These are phyloP conservation scores for Centropus bengalensis DNA, from an alignment of 2,113 vertebrate species.

Conservation along the genomic window DNA sequence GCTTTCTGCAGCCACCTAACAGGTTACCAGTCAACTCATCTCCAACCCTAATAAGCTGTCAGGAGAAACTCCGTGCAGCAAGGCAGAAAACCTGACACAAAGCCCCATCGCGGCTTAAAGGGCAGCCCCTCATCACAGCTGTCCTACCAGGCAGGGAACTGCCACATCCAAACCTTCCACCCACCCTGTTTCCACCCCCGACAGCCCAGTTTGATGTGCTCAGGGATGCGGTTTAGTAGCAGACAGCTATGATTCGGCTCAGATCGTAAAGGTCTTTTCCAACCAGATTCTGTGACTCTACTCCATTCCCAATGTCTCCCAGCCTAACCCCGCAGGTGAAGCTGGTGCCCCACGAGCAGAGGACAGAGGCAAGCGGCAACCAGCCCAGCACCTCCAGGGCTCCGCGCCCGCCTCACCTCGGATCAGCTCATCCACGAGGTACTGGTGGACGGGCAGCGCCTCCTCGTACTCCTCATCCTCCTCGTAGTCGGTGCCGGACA, in stretches of 20 bases:
- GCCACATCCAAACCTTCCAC: background rate
- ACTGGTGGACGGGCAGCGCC: conserved; percentile 51
- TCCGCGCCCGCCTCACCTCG: conserved; percentile 58
- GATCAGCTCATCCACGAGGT: conserved; percentile 68
- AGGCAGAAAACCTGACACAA: background rate
- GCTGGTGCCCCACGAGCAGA: no score
- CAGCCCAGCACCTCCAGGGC: no score
- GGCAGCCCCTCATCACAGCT: background rate
- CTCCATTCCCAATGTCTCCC: no score
- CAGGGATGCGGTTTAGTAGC: no score
- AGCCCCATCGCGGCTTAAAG: background rate
- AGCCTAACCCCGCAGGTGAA: no score
- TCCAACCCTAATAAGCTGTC: background rate
- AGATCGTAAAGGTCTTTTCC: no score
- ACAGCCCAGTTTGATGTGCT: no score
- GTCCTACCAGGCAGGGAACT: background rate
- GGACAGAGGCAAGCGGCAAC: no score
- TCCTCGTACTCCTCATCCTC: conserved; percentile 68
- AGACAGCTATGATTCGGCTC: no score
- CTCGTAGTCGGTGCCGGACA: conserved; percentile 47
- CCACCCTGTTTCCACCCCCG: conserved; percentile 15
- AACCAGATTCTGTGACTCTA: no score
- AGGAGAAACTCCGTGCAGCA: background rate
- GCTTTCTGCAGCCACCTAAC: background rate
- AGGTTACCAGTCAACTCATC: background rate